Evolutionary conservation across 2,888 invertebrate genomes (phyloP).

Genomic region (Eupithecia tripunctaria): DNA sequence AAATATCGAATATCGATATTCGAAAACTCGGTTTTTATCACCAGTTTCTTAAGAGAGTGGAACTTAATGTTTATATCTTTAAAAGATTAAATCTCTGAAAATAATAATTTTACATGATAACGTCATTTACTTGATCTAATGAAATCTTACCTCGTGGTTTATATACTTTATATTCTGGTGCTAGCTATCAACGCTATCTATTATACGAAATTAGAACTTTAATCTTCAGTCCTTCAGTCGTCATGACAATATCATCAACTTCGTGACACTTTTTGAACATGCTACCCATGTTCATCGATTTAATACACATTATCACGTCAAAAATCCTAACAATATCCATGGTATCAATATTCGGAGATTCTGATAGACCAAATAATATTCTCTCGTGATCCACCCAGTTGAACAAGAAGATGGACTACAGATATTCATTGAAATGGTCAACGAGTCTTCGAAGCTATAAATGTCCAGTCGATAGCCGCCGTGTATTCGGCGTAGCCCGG

Average conservation of each 20-base stretch:
- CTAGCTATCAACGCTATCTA: no score
- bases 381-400: background rate
- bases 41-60: background rate
- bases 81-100: background rate
- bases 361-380: background rate
- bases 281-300: no score
- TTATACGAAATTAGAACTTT: no score
- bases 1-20: background rate
- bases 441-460: background rate
- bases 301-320: no score
- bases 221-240: no score
- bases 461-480: background rate
- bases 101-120: no score
- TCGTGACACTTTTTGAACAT: no score
- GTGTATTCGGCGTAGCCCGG: constrained; percentile 18
- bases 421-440: background rate
- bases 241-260: no score
- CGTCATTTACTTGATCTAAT: no score
- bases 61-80: background rate
- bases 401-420: background rate
- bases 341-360: background rate
- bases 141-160: no score
- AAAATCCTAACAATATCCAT: no score
- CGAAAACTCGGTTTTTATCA: background rate
- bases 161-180: no score